These are phyloP conservation scores for Ormyrus pomaceus DNA, from an alignment of 2,888 invertebrate genomes.

Conservation along the genomic window DNA sequence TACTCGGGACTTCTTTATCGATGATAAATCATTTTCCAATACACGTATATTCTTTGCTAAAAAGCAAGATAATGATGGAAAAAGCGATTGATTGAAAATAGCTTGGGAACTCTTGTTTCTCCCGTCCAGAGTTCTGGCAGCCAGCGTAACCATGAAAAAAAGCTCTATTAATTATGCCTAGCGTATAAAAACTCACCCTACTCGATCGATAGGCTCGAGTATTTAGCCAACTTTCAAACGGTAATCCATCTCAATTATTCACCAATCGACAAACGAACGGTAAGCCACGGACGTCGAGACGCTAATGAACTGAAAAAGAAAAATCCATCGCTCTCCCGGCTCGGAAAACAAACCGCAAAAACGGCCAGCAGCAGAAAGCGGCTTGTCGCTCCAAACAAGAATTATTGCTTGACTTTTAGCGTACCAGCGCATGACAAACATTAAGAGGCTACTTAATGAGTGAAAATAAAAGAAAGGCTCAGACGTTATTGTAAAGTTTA, in stretches of 20 bases:
- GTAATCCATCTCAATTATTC: constrained; percentile 29
- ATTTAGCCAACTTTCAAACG: constrained; percentile 15
- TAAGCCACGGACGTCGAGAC: not conserved
- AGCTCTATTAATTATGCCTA: constrained; percentile 29
- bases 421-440: not conserved
- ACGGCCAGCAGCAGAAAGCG: too few species aligned
- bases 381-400: not conserved
- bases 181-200: not conserved
- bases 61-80: too few species aligned
- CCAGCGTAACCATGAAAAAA: constrained; percentile 7
- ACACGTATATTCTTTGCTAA: too few species aligned
- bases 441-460: too few species aligned
- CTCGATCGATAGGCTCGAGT: not conserved
- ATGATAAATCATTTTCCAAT: too few species aligned
- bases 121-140: not conserved
- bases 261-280: constrained; percentile 20
- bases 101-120: too few species aligned
- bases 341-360: too few species aligned
- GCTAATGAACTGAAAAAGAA: constrained; percentile 32
- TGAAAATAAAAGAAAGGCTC: too few species aligned
- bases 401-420: not conserved
- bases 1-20: too few species aligned
- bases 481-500: too few species aligned
- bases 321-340: not conserved
- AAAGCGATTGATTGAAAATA: too few species aligned